Base-by-base conservation (phyloP, 2,888 invertebrate genomes). In the Acrobasis suavella region DNA sequence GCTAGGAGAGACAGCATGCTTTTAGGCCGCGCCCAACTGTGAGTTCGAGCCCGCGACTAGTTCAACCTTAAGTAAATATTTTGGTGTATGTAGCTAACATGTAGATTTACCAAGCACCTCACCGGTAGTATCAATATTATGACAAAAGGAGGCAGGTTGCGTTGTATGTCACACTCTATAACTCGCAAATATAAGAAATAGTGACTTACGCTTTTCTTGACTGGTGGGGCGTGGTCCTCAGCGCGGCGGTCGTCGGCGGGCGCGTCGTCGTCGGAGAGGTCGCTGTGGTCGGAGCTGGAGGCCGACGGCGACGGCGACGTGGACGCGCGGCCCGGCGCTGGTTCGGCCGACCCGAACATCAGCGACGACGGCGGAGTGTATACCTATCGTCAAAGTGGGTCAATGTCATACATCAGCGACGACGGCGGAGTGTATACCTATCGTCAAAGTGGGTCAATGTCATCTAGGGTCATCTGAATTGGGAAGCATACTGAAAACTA, bases 301-400 rank as follows among this genome's bases (percentile, higher is more conserved):
- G 95, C 96, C 0, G 96, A 95, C 0, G 96, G 96, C 6, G 95
- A 95, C 0, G 96, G 96, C 0, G 96, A 96, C 42, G 95, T 95
- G 0, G 95, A 94, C 94, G 77, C 76, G 77, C 0, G 81, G 93
- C 84, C 66, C 71, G 42, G 66, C 72, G 50, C 67, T 73, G 1
- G 62, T 72, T 10, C 32, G 89, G 91, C 60, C 67, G 50, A 97
- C 67, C 98, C 98, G 76, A 97, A 96, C 87, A 97, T 97, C 38
- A 99, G 93, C 9, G 96, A 95, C 55, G 96, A 96, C 0, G 99
- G 99, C 1, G 99, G 99, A 79, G 96, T 96, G 91, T 98, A 99
- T 12, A 99, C 96, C 82, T 94, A 7, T 32, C 32, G 5, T 22
- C 22, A 22, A 5, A 5, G 22, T 22, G 5, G 22, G 22, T 22